Percentiles rank a stretch among this genome's conserved stretches.
Conservation (phyloP, 2,113 vertebrate species). For the Myiopsitta monachus region DNA sequence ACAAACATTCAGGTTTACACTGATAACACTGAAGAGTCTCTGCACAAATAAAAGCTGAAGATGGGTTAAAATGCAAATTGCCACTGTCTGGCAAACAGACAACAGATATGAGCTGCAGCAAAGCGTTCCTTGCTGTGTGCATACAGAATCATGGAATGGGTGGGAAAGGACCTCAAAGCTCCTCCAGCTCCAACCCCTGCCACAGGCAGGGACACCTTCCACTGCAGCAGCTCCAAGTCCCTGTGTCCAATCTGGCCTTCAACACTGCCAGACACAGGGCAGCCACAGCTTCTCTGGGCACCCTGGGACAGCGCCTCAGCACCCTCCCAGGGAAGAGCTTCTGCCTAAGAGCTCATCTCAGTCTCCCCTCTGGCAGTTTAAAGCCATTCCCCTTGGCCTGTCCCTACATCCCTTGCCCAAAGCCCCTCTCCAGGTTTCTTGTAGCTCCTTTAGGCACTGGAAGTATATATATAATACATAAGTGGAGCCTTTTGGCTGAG, state of each 20-base stretch:
- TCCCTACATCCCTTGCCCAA: neutral
- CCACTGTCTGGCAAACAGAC: neutral
- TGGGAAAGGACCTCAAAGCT: neutral
- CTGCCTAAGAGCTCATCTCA: too few species aligned
- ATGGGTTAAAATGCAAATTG: neutral
- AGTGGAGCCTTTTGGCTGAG: neutral
- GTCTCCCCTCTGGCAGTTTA: too few species aligned
- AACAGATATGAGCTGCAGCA: neutral
- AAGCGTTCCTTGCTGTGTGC: neutral
- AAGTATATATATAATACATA: neutral
- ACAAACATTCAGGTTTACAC: neutral
- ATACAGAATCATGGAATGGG: neutral
- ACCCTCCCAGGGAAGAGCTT: too few species aligned
- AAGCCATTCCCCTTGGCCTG: neutral
- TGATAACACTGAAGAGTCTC: neutral
- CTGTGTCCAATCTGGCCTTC: too few species aligned
- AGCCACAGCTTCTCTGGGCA: too few species aligned
- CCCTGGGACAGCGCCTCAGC: too few species aligned
- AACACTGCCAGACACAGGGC: too few species aligned
- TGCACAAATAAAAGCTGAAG: neutral
- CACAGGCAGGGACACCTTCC: neutral
- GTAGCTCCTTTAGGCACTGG: neutral
- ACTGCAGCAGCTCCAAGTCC: neutral
- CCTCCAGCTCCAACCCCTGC: neutral
- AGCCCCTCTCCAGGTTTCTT: neutral